phyloP scores from a whole-genome alignment of 2,888 invertebrate species.

The Calameuta pallipes region DNA sequence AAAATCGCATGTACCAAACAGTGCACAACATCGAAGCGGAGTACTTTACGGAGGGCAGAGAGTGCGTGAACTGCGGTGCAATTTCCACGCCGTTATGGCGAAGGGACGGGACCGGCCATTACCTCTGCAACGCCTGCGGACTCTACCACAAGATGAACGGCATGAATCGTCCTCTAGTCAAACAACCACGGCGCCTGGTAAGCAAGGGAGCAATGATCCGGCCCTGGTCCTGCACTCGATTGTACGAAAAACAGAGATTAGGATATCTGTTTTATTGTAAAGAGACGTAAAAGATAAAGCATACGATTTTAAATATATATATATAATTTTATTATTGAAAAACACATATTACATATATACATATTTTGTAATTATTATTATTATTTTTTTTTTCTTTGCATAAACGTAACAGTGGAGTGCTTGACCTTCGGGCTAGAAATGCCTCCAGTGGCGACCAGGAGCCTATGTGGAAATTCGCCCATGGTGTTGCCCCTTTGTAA shows the following conservation, averaged over 20 bases:
- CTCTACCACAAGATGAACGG: conserved; percentile 99
- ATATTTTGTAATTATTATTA: background rate
- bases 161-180: conserved; percentile 90
- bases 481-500: conserved; percentile 42
- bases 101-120: conserved; percentile 96
- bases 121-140: conserved; percentile 98
- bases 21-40: conserved; percentile 64
- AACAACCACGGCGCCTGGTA: conserved; percentile 93
- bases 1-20: conserved; percentile 32
- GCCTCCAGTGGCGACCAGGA: conserved; percentile 49
- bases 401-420: background rate
- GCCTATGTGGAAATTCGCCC: conserved; percentile 66
- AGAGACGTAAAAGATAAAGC: background rate
- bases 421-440: background rate
- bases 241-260: background rate
- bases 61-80: conserved; percentile 98
- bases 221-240: conserved; percentile 14
- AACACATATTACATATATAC: too few species aligned
- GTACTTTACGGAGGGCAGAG: conserved; percentile 82
- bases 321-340: too few species aligned
- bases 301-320: background rate
- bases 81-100: conserved; percentile 97
- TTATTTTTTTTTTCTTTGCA: background rate
- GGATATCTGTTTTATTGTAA: background rate
- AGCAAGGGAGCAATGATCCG: conserved; percentile 74